phyloP scores from a whole-genome alignment of 1,140 invertebrate genomes.

The Berghia stephanieae region DNA sequence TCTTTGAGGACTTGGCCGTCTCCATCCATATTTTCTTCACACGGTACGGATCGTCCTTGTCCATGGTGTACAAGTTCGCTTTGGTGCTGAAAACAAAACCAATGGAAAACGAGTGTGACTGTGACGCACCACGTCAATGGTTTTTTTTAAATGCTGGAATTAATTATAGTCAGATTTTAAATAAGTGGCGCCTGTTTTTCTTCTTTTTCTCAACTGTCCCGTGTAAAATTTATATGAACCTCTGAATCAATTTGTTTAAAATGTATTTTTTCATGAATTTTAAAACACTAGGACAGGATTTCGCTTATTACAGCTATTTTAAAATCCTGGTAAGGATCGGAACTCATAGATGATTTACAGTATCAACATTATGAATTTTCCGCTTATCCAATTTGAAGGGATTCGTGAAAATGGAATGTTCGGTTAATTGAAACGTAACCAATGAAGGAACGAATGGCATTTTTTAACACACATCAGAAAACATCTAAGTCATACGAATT shows the following conservation, averaged over 20 bases:
- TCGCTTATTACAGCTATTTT: neutral
- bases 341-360: too few relatives aligned
- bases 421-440: too few relatives aligned
- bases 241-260: neutral
- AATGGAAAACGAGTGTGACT: neutral
- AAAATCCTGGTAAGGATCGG: neutral
- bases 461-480: too few relatives aligned
- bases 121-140: neutral
- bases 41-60: conserved; percentile 37
- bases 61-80: conserved; percentile 42
- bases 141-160: neutral
- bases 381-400: too few relatives aligned
- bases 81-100: conserved; percentile 43
- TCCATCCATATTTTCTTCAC: conserved; percentile 47
- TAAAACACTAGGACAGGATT: too few relatives aligned
- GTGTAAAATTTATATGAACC: neutral
- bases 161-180: too few relatives aligned
- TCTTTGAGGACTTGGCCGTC: conserved; percentile 49
- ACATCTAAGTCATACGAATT: too few relatives aligned
- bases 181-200: too few relatives aligned
- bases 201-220: neutral
- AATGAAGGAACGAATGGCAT: neutral
- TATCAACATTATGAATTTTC: too few relatives aligned
- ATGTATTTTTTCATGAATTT: neutral
- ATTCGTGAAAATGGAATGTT: too few relatives aligned